phyloP scores from a whole-genome alignment of 2,797 vertebrate species.

The Threskiornis aethiopicus region DNA sequence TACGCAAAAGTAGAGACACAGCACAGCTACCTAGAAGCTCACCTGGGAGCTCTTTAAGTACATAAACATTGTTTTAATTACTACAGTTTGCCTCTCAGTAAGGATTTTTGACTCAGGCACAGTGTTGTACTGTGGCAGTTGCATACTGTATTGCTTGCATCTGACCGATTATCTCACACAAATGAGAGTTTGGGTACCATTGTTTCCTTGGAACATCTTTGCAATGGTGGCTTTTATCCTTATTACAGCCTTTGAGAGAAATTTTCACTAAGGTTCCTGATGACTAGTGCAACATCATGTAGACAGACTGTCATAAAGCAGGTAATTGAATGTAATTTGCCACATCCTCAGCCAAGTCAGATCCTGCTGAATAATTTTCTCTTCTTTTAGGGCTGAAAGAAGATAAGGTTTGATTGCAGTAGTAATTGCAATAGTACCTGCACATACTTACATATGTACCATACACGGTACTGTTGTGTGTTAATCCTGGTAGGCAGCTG shows the following conservation, averaged over 20 bases:
- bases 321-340: neutral
- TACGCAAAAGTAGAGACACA: neutral
- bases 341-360: neutral
- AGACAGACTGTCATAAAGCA: neutral
- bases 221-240: neutral
- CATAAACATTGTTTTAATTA: neutral
- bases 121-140: neutral
- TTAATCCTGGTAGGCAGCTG: neutral
- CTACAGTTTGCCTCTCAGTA: neutral
- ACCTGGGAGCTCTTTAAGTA: neutral
- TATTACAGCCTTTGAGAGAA: neutral
- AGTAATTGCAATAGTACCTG: neutral
- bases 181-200: neutral
- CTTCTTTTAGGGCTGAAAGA: neutral
- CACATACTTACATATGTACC: neutral
- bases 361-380: neutral
- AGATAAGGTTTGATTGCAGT: neutral
- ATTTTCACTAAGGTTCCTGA: neutral
- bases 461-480: accelerated
- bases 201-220: neutral
- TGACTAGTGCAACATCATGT: neutral
- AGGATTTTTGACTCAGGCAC: neutral
- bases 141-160: neutral
- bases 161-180: neutral
- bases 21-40: neutral